A percentile compares a stretch with the other conserved stretches of the same genome.
Conservation (phyloP, 1,140 invertebrate genomes). For the Marisa cornuarietis region DNA sequence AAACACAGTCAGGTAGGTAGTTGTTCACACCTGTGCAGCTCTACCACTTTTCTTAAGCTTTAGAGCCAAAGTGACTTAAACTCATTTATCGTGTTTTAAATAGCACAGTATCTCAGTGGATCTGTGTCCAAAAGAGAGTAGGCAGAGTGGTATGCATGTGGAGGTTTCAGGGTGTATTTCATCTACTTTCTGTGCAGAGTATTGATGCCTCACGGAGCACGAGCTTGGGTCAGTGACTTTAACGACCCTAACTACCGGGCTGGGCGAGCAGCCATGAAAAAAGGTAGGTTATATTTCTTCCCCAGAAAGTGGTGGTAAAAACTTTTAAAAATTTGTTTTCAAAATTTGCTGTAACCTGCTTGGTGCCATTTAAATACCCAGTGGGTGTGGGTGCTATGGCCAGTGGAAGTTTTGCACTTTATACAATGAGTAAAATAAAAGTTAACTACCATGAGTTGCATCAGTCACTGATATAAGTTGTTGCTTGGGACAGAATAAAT, state of each 20-base stretch:
- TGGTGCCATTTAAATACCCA: too few relatives aligned
- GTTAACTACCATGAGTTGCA: too few relatives aligned
- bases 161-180: not conserved
- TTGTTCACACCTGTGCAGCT: not conserved
- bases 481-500: too few relatives aligned
- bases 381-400: too few relatives aligned
- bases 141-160: not conserved
- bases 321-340: not conserved
- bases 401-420: too few relatives aligned
- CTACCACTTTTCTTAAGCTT: not conserved
- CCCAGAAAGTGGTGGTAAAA: too few relatives aligned
- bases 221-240: slow-evolving; percentile 91
- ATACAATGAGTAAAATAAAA: too few relatives aligned
- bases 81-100: not conserved
- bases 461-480: too few relatives aligned
- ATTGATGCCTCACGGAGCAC: slow-evolving; percentile 80
- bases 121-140: not conserved
- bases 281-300: too few relatives aligned
- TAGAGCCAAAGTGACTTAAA: not conserved
- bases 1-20: slow-evolving; percentile 83
- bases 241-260: slow-evolving; percentile 92
- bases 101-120: too few relatives aligned
- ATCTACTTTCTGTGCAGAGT: slow-evolving; percentile 61
- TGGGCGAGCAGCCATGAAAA: slow-evolving; percentile 84
- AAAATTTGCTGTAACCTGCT: too few relatives aligned